Evolutionary conservation across 1,140 invertebrate genomes (phyloP).

Genomic region (Lysiphlebus fabarum): DNA sequence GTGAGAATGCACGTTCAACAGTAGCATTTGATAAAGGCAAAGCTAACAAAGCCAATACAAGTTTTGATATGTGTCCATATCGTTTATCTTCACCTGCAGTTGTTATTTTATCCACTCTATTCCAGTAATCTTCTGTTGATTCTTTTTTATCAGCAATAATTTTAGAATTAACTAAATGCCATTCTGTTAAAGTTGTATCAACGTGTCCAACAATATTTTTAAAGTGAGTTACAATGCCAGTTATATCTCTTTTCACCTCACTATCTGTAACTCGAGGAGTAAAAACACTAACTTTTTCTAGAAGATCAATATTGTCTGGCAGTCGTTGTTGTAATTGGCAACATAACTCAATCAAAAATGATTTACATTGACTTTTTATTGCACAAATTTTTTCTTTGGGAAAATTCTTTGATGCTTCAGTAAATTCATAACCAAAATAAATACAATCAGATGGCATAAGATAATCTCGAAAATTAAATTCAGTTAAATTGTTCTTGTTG

Average conservation of each 20-base stretch:
- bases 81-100: conserved; percentile 24
- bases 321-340: conserved; percentile 9
- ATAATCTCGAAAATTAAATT: conserved; percentile 13
- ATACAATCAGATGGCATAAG: conserved; percentile 9
- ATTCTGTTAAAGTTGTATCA: too few species aligned
- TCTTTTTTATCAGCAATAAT: conserved; percentile 8
- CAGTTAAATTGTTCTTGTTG: background rate
- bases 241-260: too few species aligned
- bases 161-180: background rate
- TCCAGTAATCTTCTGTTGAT: background rate
- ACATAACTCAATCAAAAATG: conserved; percentile 6
- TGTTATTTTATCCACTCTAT: conserved; percentile 22
- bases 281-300: background rate
- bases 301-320: conserved; percentile 9
- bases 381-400: background rate
- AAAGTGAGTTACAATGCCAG: too few species aligned
- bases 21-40: conserved; percentile 28
- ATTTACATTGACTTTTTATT: conserved; percentile 11
- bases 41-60: conserved; percentile 24
- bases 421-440: conserved; percentile 16
- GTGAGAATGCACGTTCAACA: conserved; percentile 31
- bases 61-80: conserved; percentile 25
- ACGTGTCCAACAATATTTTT: too few species aligned
- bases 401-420: background rate
- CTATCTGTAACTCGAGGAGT: too few species aligned